Conservation (phyloP, 2,888 invertebrate genomes). For the Ichneumoninae sp. region DNA sequence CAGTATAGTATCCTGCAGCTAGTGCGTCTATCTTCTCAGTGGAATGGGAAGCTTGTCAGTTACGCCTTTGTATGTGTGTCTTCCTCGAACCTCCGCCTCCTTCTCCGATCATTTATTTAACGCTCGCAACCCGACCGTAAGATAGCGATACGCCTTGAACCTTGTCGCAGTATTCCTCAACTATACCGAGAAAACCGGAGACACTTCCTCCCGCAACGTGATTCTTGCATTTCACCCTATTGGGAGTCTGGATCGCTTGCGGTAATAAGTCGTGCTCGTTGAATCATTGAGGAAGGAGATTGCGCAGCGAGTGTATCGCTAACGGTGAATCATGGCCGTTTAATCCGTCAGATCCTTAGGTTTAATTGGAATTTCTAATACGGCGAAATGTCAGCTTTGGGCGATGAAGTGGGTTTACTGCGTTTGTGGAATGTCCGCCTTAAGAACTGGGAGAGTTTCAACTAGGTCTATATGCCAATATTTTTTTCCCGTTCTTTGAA, state of each 20-base stretch:
- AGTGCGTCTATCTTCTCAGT: slow-evolving; percentile 30
- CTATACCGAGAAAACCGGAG: slow-evolving; percentile 5
- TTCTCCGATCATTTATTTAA: slow-evolving; percentile 58
- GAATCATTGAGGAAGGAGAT: slow-evolving; percentile 22
- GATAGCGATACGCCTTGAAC: slow-evolving; percentile 31
- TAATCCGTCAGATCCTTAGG: neutral
- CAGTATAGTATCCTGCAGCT: neutral
- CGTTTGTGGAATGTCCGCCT: neutral
- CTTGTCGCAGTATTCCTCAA: slow-evolving; percentile 34
- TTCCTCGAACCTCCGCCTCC: slow-evolving; percentile 10
- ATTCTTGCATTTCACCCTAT: neutral
- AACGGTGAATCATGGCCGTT: slow-evolving; percentile 1
- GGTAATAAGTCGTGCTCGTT: slow-evolving; percentile 31
- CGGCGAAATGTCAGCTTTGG: neutral
- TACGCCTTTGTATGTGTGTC: slow-evolving; percentile 12
- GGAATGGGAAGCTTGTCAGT: slow-evolving; percentile 33
- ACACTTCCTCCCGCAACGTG: slow-evolving; percentile 25
- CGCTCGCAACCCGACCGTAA: slow-evolving; percentile 44
- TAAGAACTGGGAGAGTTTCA: neutral
- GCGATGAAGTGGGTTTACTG: neutral
- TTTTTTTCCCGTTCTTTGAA: too few species aligned
- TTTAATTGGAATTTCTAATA: neutral
- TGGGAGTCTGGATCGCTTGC: neutral
- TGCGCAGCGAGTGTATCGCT: slow-evolving; percentile 5
- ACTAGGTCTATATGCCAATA: neutral